Base-by-base conservation (phyloP, 2,888 invertebrate genomes). In the Phania funesta region DNA sequence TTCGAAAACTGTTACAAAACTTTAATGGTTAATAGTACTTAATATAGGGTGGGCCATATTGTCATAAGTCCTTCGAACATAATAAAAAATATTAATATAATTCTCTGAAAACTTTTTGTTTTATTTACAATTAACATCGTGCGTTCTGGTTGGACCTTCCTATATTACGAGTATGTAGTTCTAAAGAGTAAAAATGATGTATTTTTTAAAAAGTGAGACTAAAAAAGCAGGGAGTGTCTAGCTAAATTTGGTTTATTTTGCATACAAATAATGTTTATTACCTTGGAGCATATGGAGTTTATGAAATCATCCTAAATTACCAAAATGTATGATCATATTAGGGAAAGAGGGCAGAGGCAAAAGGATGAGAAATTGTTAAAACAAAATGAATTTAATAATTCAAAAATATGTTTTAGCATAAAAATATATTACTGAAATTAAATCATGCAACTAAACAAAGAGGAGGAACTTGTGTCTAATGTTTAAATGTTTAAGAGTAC, bases 271-370 rank as follows among this genome's bases (percentile, higher is more conserved):
- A 77, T 41, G 26, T 44, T 70, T 52, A 85, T 95, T 95, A 95
- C 95, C 95, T 95, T 94, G 88, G 94, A 94, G 92, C 94, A 94
- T 92, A 94, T 93, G 92, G 94, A 94, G 93, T 94, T 94, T 92
- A 94, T 93, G 93, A 94, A 93, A 93, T 94, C 94, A 91, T 94
- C 94, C 94, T 94, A 89, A 86, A 76, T 75, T 74, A 84, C 80
- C 74, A 84, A 83, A 77, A 64, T 60, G 52, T 64, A 81, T 74
- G 75, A 73, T 56, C 50, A 64, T 56, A 62, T 67, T 64, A 65
- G 73, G 78, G 44, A 82, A 70, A 71, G 54, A 80, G 74, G 78
- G 73, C 77, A 56, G 26, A 68, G 64, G 62, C 46, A 73, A 29
- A 67, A 79, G 58, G 71, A 50, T 65, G 64, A 50, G 52, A 82